Evolutionary conservation across 1,140 invertebrate species (phyloP).

Genomic region (Propsilocerus akamusi): DNA sequence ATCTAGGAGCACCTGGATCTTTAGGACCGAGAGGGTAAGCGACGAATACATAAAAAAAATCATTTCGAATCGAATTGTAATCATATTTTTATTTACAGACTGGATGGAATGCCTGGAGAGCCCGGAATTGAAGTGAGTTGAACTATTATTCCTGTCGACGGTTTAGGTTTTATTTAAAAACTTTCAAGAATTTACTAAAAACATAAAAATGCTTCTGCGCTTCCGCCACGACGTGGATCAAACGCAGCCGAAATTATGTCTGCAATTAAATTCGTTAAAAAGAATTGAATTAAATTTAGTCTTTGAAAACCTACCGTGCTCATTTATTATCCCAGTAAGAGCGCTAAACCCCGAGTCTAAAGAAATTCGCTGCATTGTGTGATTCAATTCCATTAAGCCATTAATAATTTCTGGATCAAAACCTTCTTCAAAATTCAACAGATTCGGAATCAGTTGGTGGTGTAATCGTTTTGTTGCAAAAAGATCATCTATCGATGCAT

Average conservation of each 20-base stretch:
- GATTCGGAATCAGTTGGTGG: background rate
- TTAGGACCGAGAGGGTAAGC: slow-evolving; percentile 49
- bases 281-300: no score
- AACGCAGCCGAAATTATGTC: background rate
- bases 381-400: background rate
- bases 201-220: slow-evolving; percentile 9
- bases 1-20: slow-evolving; percentile 76
- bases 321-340: background rate
- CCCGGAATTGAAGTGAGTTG: slow-evolving; percentile 23
- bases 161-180: no score
- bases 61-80: background rate
- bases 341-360: background rate
- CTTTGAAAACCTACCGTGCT: no score
- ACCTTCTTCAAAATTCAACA: background rate
- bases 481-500: background rate
- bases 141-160: no score
- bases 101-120: slow-evolving; percentile 21
- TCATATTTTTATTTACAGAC: slow-evolving; percentile 1
- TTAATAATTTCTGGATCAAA: background rate
- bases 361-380: background rate
- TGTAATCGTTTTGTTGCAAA: background rate
- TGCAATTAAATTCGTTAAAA: no score
- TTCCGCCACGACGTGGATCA: background rate
- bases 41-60: background rate
- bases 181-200: no score